Evolutionary conservation across 2,888 invertebrate genomes (phyloP), one percentile per base, ranked within the genome.

Genomic region (Meiosimyza platycephala): DNA sequence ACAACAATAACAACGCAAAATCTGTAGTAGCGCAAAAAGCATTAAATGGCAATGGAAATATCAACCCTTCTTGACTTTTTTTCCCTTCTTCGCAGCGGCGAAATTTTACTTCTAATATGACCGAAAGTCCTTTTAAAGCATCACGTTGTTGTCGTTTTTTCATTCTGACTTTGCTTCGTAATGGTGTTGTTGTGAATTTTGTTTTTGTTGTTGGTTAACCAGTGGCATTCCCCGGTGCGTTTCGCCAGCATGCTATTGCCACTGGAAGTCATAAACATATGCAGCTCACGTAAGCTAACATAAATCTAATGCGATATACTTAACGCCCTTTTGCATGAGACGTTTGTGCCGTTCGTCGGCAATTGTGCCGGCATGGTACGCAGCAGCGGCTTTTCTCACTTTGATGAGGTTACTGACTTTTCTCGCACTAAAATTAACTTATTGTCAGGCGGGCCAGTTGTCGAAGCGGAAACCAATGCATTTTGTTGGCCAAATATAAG

Each of bases 281-380:
- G 84, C 84, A 85, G 80, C 85, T 85, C 84, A 84, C 84, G 85
- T 85, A 80, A 81, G 79, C 80, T 78, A 80, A 81, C 82, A 84
- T 83, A 85, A 84, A 85, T 85, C 85, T 84, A 84, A 85, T 84
- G 85, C 81, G 79, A 79, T 80, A 74, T 76, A 74, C 78, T 76
- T 77, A 79, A 79, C 84, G 80, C 80, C 83, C 80, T 78, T 40
- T 76, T 75, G 78, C 75, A 75, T 74, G 47, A 28, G 62, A 68
- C 68, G 71, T 60, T 75, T 52, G 48, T 52, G 52, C 51, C 65
- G 64, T 28, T 28, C 28, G 54, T 52, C 54, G 67, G 16, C 54
- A 47, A 18, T 57, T 48, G 40, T 40, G 40, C 18, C 60, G 52
- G 51, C 48, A 48, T 57, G 40, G 22, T 48, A 50, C 62, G 40